phyloP scores from a whole-genome alignment of 2,888 invertebrate species.

The Anthophora plumipes region DNA sequence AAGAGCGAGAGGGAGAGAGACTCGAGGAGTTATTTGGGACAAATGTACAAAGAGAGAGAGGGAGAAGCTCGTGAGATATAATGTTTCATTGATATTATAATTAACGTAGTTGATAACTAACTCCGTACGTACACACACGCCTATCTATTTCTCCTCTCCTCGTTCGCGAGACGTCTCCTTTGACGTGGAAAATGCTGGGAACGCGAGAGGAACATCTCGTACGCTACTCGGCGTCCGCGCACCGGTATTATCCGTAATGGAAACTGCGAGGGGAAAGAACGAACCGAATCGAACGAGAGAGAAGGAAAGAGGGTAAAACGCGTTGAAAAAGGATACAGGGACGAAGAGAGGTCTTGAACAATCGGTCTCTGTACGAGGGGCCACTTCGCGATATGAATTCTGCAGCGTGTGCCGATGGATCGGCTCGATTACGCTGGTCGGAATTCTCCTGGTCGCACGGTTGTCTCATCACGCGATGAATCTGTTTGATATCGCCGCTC shows the following conservation, averaged over 20 bases:
- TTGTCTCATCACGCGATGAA: slow-evolving; percentile 74
- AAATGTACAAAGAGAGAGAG: neutral
- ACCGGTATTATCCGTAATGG: neutral
- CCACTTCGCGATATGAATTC: slow-evolving; percentile 76
- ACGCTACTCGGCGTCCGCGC: neutral
- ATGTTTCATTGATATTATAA: slow-evolving; percentile 37
- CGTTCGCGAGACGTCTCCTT: neutral
- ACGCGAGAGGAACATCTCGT: neutral
- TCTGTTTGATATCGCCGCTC: slow-evolving; percentile 73
- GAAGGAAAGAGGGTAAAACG: slow-evolving; percentile 12
- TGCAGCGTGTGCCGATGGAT: slow-evolving; percentile 74
- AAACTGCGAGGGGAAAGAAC: neutral
- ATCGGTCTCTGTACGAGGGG: slow-evolving; percentile 41
- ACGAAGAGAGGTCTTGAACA: slow-evolving; percentile 29
- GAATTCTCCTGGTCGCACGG: slow-evolving; percentile 55
- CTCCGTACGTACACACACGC: neutral
- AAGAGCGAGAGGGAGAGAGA: slow-evolving; percentile 8
- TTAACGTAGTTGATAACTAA: slow-evolving; percentile 7
- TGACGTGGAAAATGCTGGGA: neutral
- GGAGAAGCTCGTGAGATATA: slow-evolving; percentile 33
- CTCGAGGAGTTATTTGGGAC: slow-evolving; percentile 18
- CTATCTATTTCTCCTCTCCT: neutral
- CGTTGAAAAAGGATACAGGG: slow-evolving; percentile 2
- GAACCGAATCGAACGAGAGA: neutral
- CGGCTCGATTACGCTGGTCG: slow-evolving; percentile 65